Evolutionary conservation across 1,140 invertebrate genomes (phyloP).

Genomic region (Theocolax elegans): DNA sequence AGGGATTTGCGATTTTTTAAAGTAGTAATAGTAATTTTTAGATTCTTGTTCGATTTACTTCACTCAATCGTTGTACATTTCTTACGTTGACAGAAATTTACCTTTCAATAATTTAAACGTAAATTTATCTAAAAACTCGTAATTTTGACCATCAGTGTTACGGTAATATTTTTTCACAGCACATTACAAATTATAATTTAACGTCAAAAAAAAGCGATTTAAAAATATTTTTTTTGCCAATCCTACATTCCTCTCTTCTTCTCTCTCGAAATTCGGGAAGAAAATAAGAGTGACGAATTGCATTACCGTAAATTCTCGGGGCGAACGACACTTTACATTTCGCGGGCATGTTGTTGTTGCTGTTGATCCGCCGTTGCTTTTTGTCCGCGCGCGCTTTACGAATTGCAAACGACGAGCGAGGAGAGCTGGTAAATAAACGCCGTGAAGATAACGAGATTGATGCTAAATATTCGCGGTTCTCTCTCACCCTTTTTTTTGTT

Average conservation of each 20-base stretch:
- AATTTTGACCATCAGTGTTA: too few relatives aligned
- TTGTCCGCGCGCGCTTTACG: background rate
- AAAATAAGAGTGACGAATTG: conserved; percentile 20
- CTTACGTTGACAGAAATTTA: too few relatives aligned
- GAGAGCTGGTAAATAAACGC: conserved; percentile 32
- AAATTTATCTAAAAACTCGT: too few relatives aligned
- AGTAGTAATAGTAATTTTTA: too few relatives aligned
- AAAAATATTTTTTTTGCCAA: too few relatives aligned
- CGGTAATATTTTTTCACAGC: too few relatives aligned
- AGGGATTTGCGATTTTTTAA: too few relatives aligned
- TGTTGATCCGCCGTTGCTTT: conserved; percentile 19
- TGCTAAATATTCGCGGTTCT: conserved; percentile 25
- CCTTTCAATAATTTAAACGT: too few relatives aligned
- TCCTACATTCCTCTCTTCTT: background rate
- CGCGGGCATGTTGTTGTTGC: background rate
- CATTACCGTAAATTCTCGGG: conserved; percentile 34
- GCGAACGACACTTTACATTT: conserved; percentile 11
- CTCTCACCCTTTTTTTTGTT: background rate
- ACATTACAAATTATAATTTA: too few relatives aligned
- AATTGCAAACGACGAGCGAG: conserved; percentile 31
- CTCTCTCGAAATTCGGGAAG: background rate
- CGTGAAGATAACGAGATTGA: conserved; percentile 37
- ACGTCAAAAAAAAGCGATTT: too few relatives aligned
- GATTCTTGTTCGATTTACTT: too few relatives aligned
- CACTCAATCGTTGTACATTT: too few relatives aligned